Evolutionary conservation across 2,888 invertebrate species (phyloP).

Genomic region (Diaprepes abbreviatus): DNA sequence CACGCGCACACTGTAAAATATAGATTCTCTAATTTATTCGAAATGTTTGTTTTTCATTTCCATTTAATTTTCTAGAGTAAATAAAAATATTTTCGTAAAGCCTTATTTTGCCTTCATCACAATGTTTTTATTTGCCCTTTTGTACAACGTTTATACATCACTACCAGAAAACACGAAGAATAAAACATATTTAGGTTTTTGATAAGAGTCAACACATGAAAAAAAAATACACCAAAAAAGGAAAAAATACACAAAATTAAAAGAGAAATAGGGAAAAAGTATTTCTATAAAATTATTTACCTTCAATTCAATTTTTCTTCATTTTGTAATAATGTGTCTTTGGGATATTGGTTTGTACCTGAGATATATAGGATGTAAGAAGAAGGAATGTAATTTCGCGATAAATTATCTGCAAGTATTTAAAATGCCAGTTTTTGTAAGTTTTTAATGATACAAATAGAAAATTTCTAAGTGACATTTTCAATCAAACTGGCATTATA

Average conservation of each 20-base stretch:
- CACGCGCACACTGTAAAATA: not conserved
- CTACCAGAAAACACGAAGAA: not conserved
- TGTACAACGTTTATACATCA: not conserved
- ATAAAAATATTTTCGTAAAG: slow-evolving; percentile 29
- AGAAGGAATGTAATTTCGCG: too few species aligned
- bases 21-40: slow-evolving; percentile 34
- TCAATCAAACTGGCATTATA: too few species aligned
- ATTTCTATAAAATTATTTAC: too few species aligned
- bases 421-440: too few species aligned
- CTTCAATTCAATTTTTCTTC: too few species aligned
- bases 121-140: slow-evolving; percentile 25
- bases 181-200: not conserved
- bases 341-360: too few species aligned
- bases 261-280: too few species aligned
- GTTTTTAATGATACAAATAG: too few species aligned
- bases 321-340: too few species aligned
- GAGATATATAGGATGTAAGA: too few species aligned
- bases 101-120: slow-evolving; percentile 30
- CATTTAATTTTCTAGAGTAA: slow-evolving; percentile 40
- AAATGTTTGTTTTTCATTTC: slow-evolving; percentile 43
- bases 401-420: too few species aligned
- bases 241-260: not conserved
- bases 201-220: not conserved
- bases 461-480: too few species aligned
- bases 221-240: not conserved